Conservation (phyloP, 1,140 invertebrate genomes). For the Macrobrachium nipponense region DNA sequence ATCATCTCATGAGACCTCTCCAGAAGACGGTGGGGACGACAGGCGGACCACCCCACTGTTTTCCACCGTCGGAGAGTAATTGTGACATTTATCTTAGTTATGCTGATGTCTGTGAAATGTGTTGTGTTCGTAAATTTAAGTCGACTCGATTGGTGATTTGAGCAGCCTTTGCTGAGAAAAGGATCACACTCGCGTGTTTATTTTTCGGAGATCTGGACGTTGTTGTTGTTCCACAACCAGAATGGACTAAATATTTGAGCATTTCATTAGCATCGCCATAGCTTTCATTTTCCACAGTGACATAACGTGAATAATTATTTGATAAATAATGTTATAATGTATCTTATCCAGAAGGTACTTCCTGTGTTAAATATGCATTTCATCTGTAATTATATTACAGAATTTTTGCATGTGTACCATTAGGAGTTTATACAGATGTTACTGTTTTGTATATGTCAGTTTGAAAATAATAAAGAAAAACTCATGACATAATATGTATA, state of each 20-base stretch:
- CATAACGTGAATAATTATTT: not conserved
- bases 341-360: slow-evolving; percentile 30
- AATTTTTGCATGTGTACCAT: slow-evolving; percentile 12
- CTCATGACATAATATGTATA: not conserved
- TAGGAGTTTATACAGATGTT: slow-evolving; percentile 15
- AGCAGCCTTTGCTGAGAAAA: no score
- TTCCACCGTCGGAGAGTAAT: no score
- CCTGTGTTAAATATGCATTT: slow-evolving; percentile 21
- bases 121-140: no score
- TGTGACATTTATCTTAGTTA: no score
- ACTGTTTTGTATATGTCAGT: not conserved
- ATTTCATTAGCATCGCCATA: slow-evolving; percentile 37
- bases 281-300: slow-evolving; percentile 15
- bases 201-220: not conserved
- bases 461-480: not conserved
- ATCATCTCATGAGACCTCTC: no score
- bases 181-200: not conserved
- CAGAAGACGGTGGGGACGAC: no score
- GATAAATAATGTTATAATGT: slow-evolving; percentile 26
- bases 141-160: no score
- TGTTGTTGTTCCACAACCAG: not conserved
- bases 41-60: no score
- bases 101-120: no score
- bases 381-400: slow-evolving; percentile 5
- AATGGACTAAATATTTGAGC: slow-evolving; percentile 39